A percentile compares a stretch with the other conserved stretches of the same genome.
These are phyloP conservation scores for Paguma larvata DNA, from an alignment of 2,797 vertebrate genomes.

Conservation along the genomic window DNA sequence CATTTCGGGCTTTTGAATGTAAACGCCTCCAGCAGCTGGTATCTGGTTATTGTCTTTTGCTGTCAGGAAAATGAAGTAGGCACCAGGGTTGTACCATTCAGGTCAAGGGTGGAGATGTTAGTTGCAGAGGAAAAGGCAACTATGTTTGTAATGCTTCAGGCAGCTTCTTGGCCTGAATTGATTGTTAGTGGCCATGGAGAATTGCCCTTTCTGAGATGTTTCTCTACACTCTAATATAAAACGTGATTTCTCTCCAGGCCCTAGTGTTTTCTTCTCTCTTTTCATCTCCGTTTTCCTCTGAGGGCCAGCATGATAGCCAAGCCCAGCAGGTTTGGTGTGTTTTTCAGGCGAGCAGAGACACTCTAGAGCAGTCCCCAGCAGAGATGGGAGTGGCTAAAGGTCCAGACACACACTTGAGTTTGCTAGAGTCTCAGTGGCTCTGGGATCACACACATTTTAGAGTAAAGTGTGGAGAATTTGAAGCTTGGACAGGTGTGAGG, in stretches of 20 bases:
- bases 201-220: slow-evolving; percentile 67
- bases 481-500: neutral
- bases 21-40: slow-evolving; percentile 60
- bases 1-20: slow-evolving; percentile 66
- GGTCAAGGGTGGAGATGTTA: slow-evolving; percentile 15
- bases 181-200: slow-evolving; percentile 59
- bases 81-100: slow-evolving; percentile 49
- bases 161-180: slow-evolving; percentile 72
- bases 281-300: slow-evolving; percentile 51
- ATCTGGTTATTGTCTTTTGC: slow-evolving; percentile 71
- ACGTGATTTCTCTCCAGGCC: slow-evolving; percentile 60
- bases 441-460: neutral
- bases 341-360: neutral
- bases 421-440: neutral
- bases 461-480: neutral
- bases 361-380: neutral
- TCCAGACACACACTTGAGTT: neutral
- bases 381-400: neutral
- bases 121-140: slow-evolving; percentile 46
- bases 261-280: slow-evolving; percentile 48
- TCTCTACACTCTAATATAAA: slow-evolving; percentile 6
- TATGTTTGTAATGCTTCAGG: neutral
- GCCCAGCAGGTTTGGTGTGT: slow-evolving; percentile 52
- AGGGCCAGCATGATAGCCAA: slow-evolving; percentile 62
- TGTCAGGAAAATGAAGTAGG: slow-evolving; percentile 73